Evolutionary conservation across 2,888 invertebrate species (phyloP), one percentile per base, ranked within the genome.

Genomic region (Escarpia spicata): DNA sequence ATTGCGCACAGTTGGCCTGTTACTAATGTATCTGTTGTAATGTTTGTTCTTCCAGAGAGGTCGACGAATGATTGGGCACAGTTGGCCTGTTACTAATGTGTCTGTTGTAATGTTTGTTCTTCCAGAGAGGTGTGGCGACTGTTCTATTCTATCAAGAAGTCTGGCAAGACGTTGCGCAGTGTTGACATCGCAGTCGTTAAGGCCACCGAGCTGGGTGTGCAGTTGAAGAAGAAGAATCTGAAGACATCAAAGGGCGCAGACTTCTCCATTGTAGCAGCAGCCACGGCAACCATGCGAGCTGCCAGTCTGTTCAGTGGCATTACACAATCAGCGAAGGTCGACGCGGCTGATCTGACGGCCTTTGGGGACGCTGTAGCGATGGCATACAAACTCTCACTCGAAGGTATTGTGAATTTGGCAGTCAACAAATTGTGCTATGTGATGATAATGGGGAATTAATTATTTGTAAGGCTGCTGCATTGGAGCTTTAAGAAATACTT

Each of bases 241-340:
- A 75, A 75, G 75, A 75, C 75, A 75, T 26, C 75, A 6, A 26
- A 15, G 75, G 75, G 75, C 4, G 19, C 75, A 75, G 75, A 75
- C 26, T 75, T 75, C 75, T 26, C 75, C 75, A 3, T 75, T 75
- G 75, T 75, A 26, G 75, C 75, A 26, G 26, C 75, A 0, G 19
- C 75, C 75, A 75, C 75, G 6, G 75, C 75, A 26, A 75, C 75
- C 6, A 26, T 75, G 75, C 75, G 75, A 75, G 75, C 75, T 26
- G 75, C 75, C n/a, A 75, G 75, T 75, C 75, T 75, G 4, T 75
- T 75, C 75, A 75, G 75, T 75, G 75, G 75, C 75, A 75, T 75
- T 75, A 75, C 75, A 19, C 75, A 26, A 0, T 75, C 75, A n/a
- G 75, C 75, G 75, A 75, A 75, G 75, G 26, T 75, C 6, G 26